These are phyloP conservation scores for Heliconius hermathena DNA, from an alignment of 1,140 invertebrate genomes.

Conservation along the genomic window DNA sequence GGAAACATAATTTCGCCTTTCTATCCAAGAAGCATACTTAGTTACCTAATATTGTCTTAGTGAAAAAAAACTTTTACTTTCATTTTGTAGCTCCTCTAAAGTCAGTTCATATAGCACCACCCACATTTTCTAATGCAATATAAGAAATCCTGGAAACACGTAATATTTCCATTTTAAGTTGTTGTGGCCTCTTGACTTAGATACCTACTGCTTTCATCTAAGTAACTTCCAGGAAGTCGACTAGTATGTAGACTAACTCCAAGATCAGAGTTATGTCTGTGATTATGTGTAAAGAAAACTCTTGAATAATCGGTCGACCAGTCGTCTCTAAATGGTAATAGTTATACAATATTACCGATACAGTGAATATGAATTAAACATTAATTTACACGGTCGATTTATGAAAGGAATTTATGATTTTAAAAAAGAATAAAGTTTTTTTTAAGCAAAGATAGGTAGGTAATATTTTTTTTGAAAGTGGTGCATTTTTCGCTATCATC, in stretches of 20 bases:
- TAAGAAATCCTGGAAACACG: constrained; percentile 18
- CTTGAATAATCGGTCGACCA: constrained; percentile 1
- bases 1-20: too few relatives aligned
- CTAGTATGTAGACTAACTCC: constrained; percentile 5
- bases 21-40: too few relatives aligned
- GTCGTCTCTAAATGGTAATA: background rate
- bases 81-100: background rate
- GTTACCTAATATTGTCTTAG: too few relatives aligned
- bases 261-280: background rate
- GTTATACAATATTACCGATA: background rate
- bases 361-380: background rate
- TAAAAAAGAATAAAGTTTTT: too few relatives aligned
- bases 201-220: constrained; percentile 10
- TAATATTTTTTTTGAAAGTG: too few relatives aligned
- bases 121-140: background rate
- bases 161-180: constrained; percentile 33
- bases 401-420: background rate
- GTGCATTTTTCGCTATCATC: too few relatives aligned
- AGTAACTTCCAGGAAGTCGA: background rate
- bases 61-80: background rate
- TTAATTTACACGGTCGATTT: background rate
- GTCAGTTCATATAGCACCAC: background rate
- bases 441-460: too few relatives aligned
- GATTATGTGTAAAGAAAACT: background rate
- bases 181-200: constrained; percentile 22